Percentiles rank a stretch among this genome's conserved stretches.
Evolutionary conservation across 2,797 vertebrate genomes (phyloP).

Genomic region (Cheirogaleus major): DNA sequence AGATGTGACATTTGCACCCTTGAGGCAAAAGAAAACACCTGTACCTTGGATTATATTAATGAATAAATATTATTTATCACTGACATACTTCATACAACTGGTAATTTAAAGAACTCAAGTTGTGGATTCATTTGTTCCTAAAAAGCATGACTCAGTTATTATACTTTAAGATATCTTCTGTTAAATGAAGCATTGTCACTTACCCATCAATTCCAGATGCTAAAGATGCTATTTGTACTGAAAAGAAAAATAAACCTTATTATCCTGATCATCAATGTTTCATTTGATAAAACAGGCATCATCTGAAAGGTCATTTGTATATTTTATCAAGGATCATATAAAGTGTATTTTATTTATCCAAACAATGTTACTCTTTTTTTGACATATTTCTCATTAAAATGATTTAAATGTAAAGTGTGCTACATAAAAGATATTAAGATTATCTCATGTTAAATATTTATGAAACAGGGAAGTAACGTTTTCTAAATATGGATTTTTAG

Average conservation of each 20-base stretch:
- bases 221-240: neutral
- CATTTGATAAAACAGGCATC: neutral
- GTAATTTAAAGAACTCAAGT: neutral
- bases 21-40: neutral
- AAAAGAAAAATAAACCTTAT: constrained; percentile 7
- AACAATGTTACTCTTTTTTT: neutral
- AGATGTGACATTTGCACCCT: neutral
- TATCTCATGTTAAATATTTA: neutral
- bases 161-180: neutral
- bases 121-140: neutral
- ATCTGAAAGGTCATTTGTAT: neutral
- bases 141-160: neutral
- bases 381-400: neutral
- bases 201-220: neutral
- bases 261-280: neutral
- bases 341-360: neutral
- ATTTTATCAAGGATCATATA: neutral
- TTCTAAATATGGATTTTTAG: neutral
- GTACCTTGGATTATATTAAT: neutral
- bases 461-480: neutral
- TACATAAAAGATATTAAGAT: neutral
- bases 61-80: neutral
- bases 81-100: neutral
- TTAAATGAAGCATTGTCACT: neutral
- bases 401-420: neutral